Evolutionary conservation across 2,113 vertebrate genomes (phyloP), one percentile per base, ranked within the genome.

Genomic region (Enhydra lutris): DNA sequence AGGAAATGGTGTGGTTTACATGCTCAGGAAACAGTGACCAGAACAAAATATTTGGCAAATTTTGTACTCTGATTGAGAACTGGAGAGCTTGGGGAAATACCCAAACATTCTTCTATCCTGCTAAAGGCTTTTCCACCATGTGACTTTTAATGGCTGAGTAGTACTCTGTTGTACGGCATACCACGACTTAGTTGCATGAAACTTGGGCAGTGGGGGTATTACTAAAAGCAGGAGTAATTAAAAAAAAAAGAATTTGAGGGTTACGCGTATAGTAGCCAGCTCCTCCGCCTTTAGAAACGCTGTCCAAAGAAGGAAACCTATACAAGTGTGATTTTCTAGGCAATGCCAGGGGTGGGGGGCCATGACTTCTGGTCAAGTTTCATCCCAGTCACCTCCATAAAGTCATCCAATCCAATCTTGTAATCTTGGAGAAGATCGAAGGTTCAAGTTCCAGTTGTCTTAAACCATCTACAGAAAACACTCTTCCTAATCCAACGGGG

Each of bases 11-110:
- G 59, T 57, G 91, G 93, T 78, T 97, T 90, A 14, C 26, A 34
- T 63, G 85, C 45, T 93, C 71, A 97, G 81, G 85, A 96, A 97
- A 63, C 73, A 97, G 80, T 97, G 97, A 91, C 91, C 93, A 83
- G 86, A 89, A 26, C n/a, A 13, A 96, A 91, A 67, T 50, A 80
- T 74, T 94, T 91, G 83, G 24, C 50, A 91, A 23, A 42, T 79
- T 84, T 91, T 52, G 31, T 57, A 26, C 15, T 47, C 6, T 83
- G n/a, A 86, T 89, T 69, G 61, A 69, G 61, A 89, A 39, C 21
- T 29, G 47, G n/a, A 45, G 21, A 39, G 3, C 2, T 65, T 39
- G 36, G 50, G 24, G 12, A 95, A 52, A 63, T 80, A 67, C 26
- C 76, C 9, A 4, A 63, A 39, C 20, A 31, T 34, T 26, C 93